Conservation (phyloP, 2,797 vertebrate genomes). For the Loriculus beryllinus region DNA sequence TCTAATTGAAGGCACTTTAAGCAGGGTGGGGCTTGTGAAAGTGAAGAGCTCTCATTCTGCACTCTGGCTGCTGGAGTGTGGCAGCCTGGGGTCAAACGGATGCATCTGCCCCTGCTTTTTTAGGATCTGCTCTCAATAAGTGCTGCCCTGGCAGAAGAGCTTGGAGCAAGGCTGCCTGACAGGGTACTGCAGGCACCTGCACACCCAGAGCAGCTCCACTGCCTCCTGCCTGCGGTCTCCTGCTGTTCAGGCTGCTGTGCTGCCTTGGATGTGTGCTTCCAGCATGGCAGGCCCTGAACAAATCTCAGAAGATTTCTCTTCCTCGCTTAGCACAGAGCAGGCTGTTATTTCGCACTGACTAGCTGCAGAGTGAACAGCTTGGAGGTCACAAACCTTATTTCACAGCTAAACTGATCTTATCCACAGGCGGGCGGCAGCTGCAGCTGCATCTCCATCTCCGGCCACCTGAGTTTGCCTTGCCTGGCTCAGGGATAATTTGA, state of each 20-base stretch:
- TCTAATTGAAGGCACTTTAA: constrained; percentile 54
- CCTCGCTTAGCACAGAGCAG: not conserved
- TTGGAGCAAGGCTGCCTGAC: not conserved
- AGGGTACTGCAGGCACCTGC: not conserved
- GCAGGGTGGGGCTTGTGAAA: not conserved
- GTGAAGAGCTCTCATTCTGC: not conserved
- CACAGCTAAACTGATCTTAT: not conserved
- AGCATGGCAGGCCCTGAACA: not conserved
- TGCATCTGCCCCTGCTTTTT: not conserved
- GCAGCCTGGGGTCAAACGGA: not conserved
- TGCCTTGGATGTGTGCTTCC: not conserved
- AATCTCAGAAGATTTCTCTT: not conserved
- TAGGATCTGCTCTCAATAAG: not conserved
- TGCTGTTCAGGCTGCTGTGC: not conserved
- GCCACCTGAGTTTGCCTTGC: not conserved
- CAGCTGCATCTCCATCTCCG: not conserved
- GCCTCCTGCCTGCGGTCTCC: not conserved
- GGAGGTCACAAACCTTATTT: not conserved
- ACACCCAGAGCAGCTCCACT: not conserved
- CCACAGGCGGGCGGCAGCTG: fast-evolving
- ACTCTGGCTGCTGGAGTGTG: not conserved
- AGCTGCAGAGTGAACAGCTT: not conserved
- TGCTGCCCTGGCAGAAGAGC: not conserved
- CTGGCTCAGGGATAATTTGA: not conserved
- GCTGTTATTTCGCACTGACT: not conserved